Base-by-base conservation (phyloP, 1,140 invertebrate species). In the Wiebesia pumilae region DNA sequence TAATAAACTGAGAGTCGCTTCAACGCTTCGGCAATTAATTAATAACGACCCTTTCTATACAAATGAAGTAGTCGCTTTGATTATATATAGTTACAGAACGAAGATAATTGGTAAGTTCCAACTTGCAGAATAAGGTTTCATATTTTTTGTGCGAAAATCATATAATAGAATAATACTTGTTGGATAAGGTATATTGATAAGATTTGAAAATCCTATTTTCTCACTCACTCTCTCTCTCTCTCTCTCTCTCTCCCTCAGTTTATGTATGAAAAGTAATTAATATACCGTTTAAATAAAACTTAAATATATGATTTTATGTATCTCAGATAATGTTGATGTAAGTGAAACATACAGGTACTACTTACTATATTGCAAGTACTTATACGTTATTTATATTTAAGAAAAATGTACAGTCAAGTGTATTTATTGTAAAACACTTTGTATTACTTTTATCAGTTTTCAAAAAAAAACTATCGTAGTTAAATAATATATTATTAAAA, bases 11-110 rank as follows among this genome's bases (percentile, higher is more conserved):
- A 82, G 62, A 75, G 71, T 62, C 30, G 69, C 82, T 40, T 77
- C 33, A 35, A 35, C 27, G 51, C 19, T 77, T 77, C 62, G 43
- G 24, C 82, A 77, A 83, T 75, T 83, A 83, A 83, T 83, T 83
- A 83, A 62, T 33, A 30, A 30, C 3, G n/a, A 7, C 47, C 71
- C 33, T 40, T 73, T 27, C 40, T n/a, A 47, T 40, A 43, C 38
- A 51, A 69, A 71, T 71, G 14, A 33, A 51, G 69, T 6, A 58
- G 67, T 33, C 69, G 33, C 51, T 40, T 77, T n/a, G 27, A 24
- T 83, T 62, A 43, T 47, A 40, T 27, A 84, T 79, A 79, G 83
- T 84, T 79, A 51, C 30, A 79, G 75, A 79, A 67, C 33, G 40
- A n/a, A 62, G 16, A 33, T 67, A 84, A 78, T 84, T 79, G n/a